phyloP scores from a whole-genome alignment of 2,113 vertebrate genomes.

The Tautogolabrus adspersus region DNA sequence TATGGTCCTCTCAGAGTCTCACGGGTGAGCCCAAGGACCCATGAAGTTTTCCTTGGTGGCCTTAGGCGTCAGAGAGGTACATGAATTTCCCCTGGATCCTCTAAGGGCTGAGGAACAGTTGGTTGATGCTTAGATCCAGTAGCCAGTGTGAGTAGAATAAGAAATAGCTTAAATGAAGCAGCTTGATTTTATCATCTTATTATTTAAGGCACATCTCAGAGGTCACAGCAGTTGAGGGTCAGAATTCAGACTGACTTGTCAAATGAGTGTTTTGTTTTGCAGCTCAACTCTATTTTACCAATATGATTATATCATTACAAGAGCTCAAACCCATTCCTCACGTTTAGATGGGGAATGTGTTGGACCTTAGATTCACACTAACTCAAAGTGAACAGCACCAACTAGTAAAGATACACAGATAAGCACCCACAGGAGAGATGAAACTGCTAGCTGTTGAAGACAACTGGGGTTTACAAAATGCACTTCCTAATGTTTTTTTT shows the following conservation, averaged over 20 bases:
- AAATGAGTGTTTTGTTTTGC: not conserved
- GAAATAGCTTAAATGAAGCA: not conserved
- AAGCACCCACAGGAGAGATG: too few relatives aligned
- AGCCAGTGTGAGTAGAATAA: too few relatives aligned
- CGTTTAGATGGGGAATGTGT: too few relatives aligned
- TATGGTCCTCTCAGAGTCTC: constrained; percentile 19
- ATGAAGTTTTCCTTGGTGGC: not conserved
- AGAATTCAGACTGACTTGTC: not conserved
- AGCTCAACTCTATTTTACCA: not conserved
- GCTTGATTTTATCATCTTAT: constrained; percentile 2
- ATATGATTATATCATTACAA: not conserved
- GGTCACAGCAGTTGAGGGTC: not conserved
- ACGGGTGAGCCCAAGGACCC: not conserved
- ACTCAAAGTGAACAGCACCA: too few relatives aligned
- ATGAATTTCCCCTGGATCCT: constrained; percentile 3
- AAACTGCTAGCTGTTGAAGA: too few relatives aligned
- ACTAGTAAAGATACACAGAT: too few relatives aligned
- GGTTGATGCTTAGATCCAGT: not conserved
- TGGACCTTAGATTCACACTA: too few relatives aligned
- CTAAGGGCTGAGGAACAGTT: not conserved
- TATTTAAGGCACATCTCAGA: constrained; percentile 1
- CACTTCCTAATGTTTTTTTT: too few relatives aligned
- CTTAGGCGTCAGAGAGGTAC: not conserved
- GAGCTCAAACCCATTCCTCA: too few relatives aligned
- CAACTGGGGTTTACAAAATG: too few relatives aligned